Percentiles rank a stretch among this genome's conserved stretches.
Evolutionary conservation across 1,140 invertebrate genomes (phyloP).

Genomic region (Chelonus insularis): DNA sequence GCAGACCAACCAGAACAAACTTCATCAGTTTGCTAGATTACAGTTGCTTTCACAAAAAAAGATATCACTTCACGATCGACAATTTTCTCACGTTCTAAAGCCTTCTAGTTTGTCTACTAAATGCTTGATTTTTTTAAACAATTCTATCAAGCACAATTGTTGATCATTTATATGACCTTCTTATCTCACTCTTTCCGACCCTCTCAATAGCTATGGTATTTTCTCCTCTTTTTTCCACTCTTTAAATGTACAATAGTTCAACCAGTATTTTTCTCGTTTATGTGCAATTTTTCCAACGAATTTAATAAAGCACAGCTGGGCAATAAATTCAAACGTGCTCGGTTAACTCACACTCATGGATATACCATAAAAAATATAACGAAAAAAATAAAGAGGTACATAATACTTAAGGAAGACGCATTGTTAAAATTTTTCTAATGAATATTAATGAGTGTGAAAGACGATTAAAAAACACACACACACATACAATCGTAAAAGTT

Average conservation of each 20-base stretch:
- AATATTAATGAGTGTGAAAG: too few species aligned
- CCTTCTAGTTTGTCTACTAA: not conserved
- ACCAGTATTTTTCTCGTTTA: not conserved
- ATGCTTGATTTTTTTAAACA: not conserved
- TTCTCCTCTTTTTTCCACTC: not conserved
- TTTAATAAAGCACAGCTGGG: slow-evolving; percentile 47
- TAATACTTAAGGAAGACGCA: too few species aligned
- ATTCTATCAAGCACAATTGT: not conserved
- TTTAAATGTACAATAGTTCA: not conserved
- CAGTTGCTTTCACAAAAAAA: not conserved
- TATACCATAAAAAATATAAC: slow-evolving; percentile 11
- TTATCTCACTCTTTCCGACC: too few species aligned
- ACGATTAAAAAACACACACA: too few species aligned
- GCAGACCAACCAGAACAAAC: not conserved
- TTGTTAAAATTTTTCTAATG: too few species aligned
- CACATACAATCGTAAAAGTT: too few species aligned
- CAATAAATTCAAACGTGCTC: slow-evolving; percentile 46
- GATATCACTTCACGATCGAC: not conserved
- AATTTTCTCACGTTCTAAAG: not conserved
- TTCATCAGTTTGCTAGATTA: not conserved
- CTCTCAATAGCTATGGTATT: not conserved
- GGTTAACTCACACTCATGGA: slow-evolving; percentile 35
- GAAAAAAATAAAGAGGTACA: too few species aligned
- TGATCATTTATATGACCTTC: not conserved
- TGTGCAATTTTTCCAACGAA: slow-evolving; percentile 27